Evolutionary conservation across 2,797 vertebrate genomes (phyloP).

Genomic region (Acanthurus lineatus): DNA sequence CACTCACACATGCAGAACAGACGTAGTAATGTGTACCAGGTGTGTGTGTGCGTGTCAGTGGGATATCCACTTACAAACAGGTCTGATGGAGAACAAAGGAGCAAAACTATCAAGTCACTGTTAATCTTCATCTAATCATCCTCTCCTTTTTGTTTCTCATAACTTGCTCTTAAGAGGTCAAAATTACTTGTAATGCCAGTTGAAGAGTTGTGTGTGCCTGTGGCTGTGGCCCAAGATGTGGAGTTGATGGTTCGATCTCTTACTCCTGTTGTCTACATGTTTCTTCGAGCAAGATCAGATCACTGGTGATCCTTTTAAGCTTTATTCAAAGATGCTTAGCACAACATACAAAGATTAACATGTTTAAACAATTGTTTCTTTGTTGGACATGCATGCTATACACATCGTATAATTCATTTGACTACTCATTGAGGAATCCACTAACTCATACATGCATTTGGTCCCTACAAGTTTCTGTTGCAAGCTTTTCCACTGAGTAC

Average conservation of each 20-base stretch:
- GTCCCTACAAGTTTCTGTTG: no score
- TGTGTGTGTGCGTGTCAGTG: conserved; percentile 58
- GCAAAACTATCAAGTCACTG: conserved; percentile 32
- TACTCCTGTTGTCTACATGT: neutral
- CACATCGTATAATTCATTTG: no score
- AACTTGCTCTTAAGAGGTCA: conserved; percentile 4
- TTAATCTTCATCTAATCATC: conserved; percentile 32
- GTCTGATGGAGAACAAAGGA: conserved; percentile 55
- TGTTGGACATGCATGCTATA: no score
- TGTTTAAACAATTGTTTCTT: no score
- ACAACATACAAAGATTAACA: no score
- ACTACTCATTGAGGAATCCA: no score
- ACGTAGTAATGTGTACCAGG: conserved; percentile 73
- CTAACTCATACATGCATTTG: no score
- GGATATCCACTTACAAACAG: conserved; percentile 59
- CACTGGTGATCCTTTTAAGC: no score
- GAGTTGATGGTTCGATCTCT: neutral
- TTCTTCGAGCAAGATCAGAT: neutral
- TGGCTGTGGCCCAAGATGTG: neutral
- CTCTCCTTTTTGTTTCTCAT: conserved; percentile 22
- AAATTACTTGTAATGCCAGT: conserved; percentile 11
- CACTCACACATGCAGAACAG: conserved; percentile 31
- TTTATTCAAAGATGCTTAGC: no score
- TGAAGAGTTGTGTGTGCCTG: conserved; percentile 7
- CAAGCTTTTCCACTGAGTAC: no score